Base-by-base conservation (phyloP, 2,888 invertebrate genomes). In the Drosophila dives region DNA sequence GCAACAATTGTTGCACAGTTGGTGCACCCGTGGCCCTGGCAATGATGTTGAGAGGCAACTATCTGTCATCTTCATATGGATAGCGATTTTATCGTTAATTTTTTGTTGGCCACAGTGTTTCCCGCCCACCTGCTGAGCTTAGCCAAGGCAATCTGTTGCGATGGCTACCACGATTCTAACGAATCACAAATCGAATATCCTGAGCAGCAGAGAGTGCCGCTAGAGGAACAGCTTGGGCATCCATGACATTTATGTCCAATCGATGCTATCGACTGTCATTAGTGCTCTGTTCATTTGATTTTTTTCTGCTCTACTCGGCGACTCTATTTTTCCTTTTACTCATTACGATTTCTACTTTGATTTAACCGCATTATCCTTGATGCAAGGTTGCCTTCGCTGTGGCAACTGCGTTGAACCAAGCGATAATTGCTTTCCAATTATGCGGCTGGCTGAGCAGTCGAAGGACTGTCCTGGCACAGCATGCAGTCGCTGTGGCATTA, bases 361-460 rank as follows among this genome's bases (percentile, higher is more conserved):
- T 83, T 81, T 69, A 74, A 49, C 68, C 59, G 72, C 64, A 60
- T 70, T 74, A 78, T 81, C 87, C 84, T 81, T 80, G 64, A 55
- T 55, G 69, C 32, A 69, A 54, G 51, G 70, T n/a, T 50, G 12
- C 12, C 7, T 34, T 32, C 26, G 33, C n/a, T 26, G 70, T 29
- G 38, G 12, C 20, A 15, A 15, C 4, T 23, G 45, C 42, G 61
- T 59, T 63, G 79, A 51, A 63, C 60, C 29, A 33, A 64, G 53
- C 66, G 59, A 71, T 80, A 77, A 80, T 77, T 77, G 72, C 66
- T 71, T 71, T 67, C 55, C 66, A 80, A 79, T 80, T 80, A 77
- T 50, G 45, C 53, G 71, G 38, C 63, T 51, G 63, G 61, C 65
- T 75, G 56, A 42, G 32, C 55, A 60, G 33, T 32, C 49, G 29